phyloP scores from a whole-genome alignment of 2,797 vertebrate species.

The Morus bassanus region DNA sequence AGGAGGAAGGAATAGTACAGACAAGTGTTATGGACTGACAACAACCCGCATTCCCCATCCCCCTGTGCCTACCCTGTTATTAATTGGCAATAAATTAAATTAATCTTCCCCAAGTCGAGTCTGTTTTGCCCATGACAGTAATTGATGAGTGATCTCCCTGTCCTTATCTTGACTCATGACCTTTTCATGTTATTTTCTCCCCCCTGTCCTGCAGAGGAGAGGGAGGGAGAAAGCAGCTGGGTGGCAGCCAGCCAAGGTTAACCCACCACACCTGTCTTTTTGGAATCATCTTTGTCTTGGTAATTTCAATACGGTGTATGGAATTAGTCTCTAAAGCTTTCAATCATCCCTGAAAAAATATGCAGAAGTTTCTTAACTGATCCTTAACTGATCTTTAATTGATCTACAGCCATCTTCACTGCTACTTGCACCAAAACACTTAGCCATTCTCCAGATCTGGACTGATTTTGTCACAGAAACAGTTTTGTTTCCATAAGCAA shows the following conservation, averaged over 20 bases:
- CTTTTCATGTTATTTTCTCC: not conserved
- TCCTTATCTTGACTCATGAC: not conserved
- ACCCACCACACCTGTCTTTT: not conserved
- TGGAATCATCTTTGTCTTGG: not conserved
- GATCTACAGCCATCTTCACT: not conserved
- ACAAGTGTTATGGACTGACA: not conserved
- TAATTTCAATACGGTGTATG: not conserved
- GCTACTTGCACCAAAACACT: not conserved
- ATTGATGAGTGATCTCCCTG: not conserved
- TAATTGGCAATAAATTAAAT: not conserved
- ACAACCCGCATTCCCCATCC: fast-evolving
- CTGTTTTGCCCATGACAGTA: not conserved
- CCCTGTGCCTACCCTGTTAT: not conserved
- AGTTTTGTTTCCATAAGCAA: not conserved
- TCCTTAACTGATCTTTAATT: not conserved
- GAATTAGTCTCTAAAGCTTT: not conserved
- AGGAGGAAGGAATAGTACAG: not conserved
- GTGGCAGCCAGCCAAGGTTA: not conserved
- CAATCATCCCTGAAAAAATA: not conserved
- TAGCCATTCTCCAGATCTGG: not conserved
- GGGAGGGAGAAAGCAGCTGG: not conserved
- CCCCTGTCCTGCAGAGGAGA: not conserved
- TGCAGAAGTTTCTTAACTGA: not conserved
- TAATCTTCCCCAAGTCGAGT: not conserved
- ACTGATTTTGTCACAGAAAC: not conserved